These are phyloP conservation scores for Sylvicola cinctus DNA, from an alignment of 2,888 invertebrate species.

Conservation along the genomic window DNA sequence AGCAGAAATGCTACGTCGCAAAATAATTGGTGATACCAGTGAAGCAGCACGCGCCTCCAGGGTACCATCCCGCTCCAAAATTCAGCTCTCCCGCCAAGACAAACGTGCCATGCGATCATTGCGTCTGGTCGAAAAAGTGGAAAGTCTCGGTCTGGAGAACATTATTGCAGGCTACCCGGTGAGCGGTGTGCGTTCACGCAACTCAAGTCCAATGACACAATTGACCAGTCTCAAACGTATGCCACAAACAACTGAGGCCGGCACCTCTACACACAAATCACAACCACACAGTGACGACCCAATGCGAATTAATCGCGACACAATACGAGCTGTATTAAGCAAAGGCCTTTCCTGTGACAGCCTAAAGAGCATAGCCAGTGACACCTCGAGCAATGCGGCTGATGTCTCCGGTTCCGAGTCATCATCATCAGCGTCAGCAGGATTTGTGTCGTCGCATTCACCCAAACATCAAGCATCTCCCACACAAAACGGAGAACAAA, in stretches of 20 bases:
- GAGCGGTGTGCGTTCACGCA: conserved; percentile 26
- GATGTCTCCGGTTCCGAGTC: conserved; percentile 9
- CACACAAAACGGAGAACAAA: no score
- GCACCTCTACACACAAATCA: conserved; percentile 17
- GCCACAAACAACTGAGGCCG: conserved; percentile 16
- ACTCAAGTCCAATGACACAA: conserved; percentile 63
- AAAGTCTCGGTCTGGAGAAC: conserved; percentile 44
- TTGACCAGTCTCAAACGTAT: conserved; percentile 47
- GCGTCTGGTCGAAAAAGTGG: conserved; percentile 40
- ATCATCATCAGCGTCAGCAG: background rate
- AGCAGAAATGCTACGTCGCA: conserved; percentile 41
- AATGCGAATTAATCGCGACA: conserved; percentile 27
- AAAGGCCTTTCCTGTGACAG: conserved; percentile 14
- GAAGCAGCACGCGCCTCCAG: conserved; percentile 15
- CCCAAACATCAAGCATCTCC: no score
- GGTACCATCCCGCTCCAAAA: conserved; percentile 18
- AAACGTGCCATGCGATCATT: conserved; percentile 29
- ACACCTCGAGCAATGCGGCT: conserved; percentile 7
- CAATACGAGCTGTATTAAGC: conserved; percentile 19
- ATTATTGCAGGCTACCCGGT: conserved; percentile 40
- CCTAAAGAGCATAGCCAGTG: conserved; percentile 10
- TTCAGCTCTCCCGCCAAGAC: conserved; percentile 20
- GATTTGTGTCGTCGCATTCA: no score
- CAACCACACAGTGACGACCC: conserved; percentile 12
- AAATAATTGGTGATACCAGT: conserved; percentile 29